phyloP scores from a whole-genome alignment of 2,888 invertebrate species.

The Orthosia gothica region DNA sequence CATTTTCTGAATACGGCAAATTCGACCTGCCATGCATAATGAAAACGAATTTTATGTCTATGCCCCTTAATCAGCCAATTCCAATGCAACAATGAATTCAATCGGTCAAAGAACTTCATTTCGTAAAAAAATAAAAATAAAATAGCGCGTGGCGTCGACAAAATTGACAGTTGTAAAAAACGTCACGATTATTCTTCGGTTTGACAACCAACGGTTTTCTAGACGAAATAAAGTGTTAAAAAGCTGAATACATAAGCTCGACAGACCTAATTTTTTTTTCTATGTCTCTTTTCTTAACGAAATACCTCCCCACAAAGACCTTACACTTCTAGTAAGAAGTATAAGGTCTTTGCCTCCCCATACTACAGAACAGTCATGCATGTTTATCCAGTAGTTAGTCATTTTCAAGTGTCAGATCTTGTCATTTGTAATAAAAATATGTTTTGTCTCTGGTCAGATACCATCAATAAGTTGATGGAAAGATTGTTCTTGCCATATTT shows the following conservation, averaged over 20 bases:
- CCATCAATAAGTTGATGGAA: no score
- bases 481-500: no score
- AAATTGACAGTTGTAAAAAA: slow-evolving; percentile 30
- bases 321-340: no score
- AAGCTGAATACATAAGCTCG: background rate
- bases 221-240: background rate
- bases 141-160: slow-evolving; percentile 4
- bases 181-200: slow-evolving; percentile 2
- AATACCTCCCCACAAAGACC: no score
- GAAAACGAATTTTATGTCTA: no score
- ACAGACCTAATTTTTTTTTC: background rate
- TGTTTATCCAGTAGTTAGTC: no score
- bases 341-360: no score
- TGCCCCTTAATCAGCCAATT: background rate
- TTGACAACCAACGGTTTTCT: slow-evolving; percentile 2
- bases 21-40: background rate
- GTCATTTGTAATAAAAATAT: no score
- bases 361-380: no score
- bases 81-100: background rate
- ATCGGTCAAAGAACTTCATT: slow-evolving; percentile 21
- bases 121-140: background rate
- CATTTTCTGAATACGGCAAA: background rate
- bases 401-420: no score
- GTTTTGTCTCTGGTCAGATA: no score
- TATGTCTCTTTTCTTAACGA: no score